A percentile compares a stretch with the other conserved stretches of the same genome.
phyloP scores from a whole-genome alignment of 1,140 invertebrate species.

The Ganaspis sp. region DNA sequence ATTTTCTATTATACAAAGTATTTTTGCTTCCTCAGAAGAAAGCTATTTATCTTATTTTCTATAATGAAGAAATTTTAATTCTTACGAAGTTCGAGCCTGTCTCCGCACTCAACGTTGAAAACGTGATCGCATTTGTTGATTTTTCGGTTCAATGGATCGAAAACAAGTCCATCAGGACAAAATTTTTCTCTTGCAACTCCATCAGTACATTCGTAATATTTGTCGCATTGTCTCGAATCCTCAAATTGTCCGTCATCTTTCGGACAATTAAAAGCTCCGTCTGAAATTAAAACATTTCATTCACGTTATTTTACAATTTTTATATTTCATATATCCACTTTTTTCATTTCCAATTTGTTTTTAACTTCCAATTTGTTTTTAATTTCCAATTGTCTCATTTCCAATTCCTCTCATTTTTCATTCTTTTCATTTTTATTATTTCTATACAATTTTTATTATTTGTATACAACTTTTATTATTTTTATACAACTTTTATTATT shows the following conservation, averaged over 20 bases:
- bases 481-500: no score
- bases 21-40: background rate
- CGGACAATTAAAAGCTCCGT: conserved; percentile 85
- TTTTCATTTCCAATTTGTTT: background rate
- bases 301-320: background rate
- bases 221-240: conserved; percentile 88
- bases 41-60: background rate
- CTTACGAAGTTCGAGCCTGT: conserved; percentile 91
- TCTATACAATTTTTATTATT: no score
- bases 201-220: conserved; percentile 88
- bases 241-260: conserved; percentile 85
- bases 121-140: conserved; percentile 93
- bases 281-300: conserved; percentile 68
- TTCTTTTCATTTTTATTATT: no score
- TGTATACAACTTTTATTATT: no score
- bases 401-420: no score
- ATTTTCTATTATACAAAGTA: no score
- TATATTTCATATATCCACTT: no score
- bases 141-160: conserved; percentile 88
- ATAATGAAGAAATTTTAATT: conserved; percentile 30
- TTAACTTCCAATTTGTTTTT: background rate
- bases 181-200: conserved; percentile 84
- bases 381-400: no score
- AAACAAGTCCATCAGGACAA: conserved; percentile 91
- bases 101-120: conserved; percentile 92